Conservation (phyloP, 2,113 vertebrate species). For the Odontophorus gujanensis region DNA sequence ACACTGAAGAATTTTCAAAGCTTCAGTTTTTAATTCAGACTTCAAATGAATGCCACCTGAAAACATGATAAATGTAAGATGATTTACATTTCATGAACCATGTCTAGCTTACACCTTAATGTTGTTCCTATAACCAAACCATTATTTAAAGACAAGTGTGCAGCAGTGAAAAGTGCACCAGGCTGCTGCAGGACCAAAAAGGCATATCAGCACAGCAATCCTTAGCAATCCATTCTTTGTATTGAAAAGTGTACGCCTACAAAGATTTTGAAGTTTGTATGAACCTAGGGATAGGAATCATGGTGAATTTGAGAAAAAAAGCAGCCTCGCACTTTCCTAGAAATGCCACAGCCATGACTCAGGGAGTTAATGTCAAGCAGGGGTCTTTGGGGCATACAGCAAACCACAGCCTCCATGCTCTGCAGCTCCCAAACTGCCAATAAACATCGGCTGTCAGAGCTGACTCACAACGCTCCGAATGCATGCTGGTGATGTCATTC, state of each 20-base stretch:
- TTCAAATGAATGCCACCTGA: background rate
- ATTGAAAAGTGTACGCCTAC: accelerated
- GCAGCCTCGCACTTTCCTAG: background rate
- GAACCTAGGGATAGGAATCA: background rate
- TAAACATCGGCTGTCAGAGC: background rate
- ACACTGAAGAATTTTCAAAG: background rate
- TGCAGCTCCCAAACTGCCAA: background rate
- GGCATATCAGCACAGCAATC: background rate
- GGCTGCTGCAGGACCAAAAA: background rate
- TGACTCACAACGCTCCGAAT: background rate
- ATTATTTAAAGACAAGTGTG: background rate
- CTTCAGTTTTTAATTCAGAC: background rate
- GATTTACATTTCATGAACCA: background rate
- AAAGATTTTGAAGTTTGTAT: background rate
- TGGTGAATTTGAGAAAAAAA: background rate
- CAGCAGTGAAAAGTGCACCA: background rate
- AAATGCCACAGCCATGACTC: background rate
- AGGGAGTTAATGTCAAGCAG: background rate
- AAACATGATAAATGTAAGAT: background rate
- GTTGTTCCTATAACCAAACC: background rate
- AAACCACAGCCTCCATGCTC: background rate
- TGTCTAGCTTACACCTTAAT: background rate
- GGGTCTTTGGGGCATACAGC: background rate
- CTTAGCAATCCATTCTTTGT: too few species aligned
- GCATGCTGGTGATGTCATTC: background rate